Conservation (phyloP, 2,888 invertebrate genomes). For the Megaustenia siamemsis region DNA sequence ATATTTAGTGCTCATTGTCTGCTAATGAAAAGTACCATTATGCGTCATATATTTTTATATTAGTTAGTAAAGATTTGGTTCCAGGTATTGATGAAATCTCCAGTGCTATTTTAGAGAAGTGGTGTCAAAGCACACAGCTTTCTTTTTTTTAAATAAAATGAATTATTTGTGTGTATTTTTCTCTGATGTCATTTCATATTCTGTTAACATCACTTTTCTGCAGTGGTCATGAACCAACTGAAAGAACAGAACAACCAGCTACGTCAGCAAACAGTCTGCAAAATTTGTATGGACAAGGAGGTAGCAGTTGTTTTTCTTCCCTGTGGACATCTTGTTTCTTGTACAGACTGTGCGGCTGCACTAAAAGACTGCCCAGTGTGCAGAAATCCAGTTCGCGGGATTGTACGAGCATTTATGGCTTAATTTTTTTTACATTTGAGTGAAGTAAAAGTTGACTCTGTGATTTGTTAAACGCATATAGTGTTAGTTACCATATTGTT, state of each 20-base stretch:
- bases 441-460: too few species aligned
- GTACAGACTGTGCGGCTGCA: constrained; percentile 46
- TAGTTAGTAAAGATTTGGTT: too few species aligned
- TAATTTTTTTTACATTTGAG: neutral
- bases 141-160: too few species aligned
- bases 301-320: constrained; percentile 51
- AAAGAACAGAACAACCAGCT: constrained; percentile 47
- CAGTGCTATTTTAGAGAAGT: too few species aligned
- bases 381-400: constrained; percentile 36
- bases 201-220: neutral
- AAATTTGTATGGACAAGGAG: constrained; percentile 53
- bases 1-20: too few species aligned
- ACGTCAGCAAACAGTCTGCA: constrained; percentile 49
- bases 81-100: too few species aligned
- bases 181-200: neutral
- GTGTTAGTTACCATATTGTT: too few species aligned
- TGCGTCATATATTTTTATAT: too few species aligned
- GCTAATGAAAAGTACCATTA: too few species aligned
- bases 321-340: constrained; percentile 50
- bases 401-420: constrained; percentile 43
- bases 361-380: constrained; percentile 51
- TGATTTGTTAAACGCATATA: too few species aligned
- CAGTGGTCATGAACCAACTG: constrained; percentile 37
- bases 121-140: too few species aligned
- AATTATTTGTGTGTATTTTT: too few species aligned